Evolutionary conservation across 2,113 vertebrate species (phyloP), one percentile per base, ranked within the genome.

Genomic region (Zosterops pallidus): DNA sequence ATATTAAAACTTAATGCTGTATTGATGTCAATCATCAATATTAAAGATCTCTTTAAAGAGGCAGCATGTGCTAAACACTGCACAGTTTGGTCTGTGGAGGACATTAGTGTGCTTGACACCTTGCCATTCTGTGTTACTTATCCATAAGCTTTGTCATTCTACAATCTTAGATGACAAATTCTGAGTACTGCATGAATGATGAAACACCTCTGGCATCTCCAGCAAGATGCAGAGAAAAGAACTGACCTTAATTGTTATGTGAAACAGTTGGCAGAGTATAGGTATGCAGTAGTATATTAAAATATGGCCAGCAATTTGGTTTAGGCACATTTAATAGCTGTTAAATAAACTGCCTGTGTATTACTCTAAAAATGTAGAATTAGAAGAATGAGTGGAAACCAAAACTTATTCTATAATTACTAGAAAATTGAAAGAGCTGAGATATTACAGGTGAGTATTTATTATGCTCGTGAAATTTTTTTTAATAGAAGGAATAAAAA

Each of bases 21-120:
- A 8, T 35, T 46, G 37, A 26, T 69, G 28, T 11, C 24, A 12
- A 20, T n/a, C 35, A 64, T 6, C 23, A 20, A 11, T 26, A 64
- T 39, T 56, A 70, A 74, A 44, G 8, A 26, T 47, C 35, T 59
- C 17, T 31, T 50, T 33, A 67, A 50, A 68, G 53, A 8, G 59
- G 9, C 17, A 25, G 2, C 0, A 0, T n/a, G 3, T 44, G 13
- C 28, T 50, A 50, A 63, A 25, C 56, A 39, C n/a, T 42, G 16
- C 46, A 31, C 10, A 39, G 2, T 69, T 74, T 57, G 7, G 14
- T 52, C 42, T 60, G 11, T 26, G 35, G 35, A 60, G 62, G 29
- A 5, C 62, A 47, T 26, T n/a, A 28, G 46, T 71, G 33, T 9
- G 67, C 20, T 59, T 44, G 83, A 75, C 41, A 49, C 29, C 2